Conservation (phyloP, 2,113 vertebrate species). For the Xiphophorus maculatus region DNA sequence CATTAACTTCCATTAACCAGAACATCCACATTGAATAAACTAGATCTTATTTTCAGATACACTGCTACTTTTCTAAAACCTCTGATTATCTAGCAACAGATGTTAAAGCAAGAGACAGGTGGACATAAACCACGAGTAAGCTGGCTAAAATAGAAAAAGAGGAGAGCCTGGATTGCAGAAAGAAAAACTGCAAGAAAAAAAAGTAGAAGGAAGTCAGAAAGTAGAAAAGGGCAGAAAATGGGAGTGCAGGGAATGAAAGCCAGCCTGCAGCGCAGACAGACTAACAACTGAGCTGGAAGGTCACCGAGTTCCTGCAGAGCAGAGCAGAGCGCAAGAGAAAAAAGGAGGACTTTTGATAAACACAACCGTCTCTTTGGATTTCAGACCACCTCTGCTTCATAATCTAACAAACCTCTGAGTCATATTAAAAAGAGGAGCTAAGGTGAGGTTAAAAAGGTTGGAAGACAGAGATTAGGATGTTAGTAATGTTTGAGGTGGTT, state of each 20-base stretch:
- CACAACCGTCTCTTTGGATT: constrained; percentile 54
- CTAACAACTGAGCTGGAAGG: constrained; percentile 72
- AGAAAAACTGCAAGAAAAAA: constrained; percentile 17
- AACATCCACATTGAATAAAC: constrained; percentile 25
- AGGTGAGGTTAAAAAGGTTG: constrained; percentile 17
- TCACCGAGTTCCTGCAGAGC: constrained; percentile 75
- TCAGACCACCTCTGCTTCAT: neutral
- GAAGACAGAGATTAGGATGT: neutral
- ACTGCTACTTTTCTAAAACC: neutral
- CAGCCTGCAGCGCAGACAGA: constrained; percentile 67
- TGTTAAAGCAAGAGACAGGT: constrained; percentile 10
- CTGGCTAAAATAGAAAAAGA: neutral
- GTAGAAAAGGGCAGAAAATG: constrained; percentile 37
- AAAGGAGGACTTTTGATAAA: constrained; percentile 58
- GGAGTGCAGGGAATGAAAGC: constrained; percentile 64
- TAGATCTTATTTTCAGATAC: constrained; percentile 42
- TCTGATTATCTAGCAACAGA: neutral
- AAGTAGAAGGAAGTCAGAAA: constrained; percentile 36
- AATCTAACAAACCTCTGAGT: constrained; percentile 11
- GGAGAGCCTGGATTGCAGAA: constrained; percentile 7
- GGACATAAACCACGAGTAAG: neutral
- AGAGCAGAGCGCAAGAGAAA: constrained; percentile 24
- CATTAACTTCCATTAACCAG: neutral
- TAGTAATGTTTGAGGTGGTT: neutral
- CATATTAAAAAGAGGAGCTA: constrained; percentile 6